Conservation (phyloP, 1,140 invertebrate species). For the Magallana ariakensis region DNA sequence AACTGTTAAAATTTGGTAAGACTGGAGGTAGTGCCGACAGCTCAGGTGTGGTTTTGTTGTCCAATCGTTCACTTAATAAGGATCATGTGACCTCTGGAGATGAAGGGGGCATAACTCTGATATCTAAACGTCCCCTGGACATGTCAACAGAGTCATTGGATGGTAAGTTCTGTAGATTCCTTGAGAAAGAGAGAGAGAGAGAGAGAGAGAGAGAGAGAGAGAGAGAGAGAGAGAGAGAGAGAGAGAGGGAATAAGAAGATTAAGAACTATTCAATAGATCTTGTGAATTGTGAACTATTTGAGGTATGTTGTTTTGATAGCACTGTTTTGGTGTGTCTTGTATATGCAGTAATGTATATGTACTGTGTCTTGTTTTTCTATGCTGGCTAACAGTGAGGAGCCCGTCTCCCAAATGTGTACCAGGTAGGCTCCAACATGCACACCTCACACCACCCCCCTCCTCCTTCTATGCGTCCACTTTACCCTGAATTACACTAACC, state of each 20-base stretch:
- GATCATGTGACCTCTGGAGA: slow-evolving; percentile 40
- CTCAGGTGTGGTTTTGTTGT: slow-evolving; percentile 67
- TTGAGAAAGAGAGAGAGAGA: neutral
- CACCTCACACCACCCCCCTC: neutral
- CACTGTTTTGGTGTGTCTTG: neutral
- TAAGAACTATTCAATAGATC: too few species aligned
- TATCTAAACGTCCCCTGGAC: slow-evolving; percentile 56
- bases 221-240: neutral
- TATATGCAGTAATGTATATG: slow-evolving; percentile 16
- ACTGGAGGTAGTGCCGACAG: slow-evolving; percentile 45
- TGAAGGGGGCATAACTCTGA: slow-evolving; percentile 50
- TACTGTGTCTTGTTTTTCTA: slow-evolving; percentile 13
- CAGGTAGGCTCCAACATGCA: slow-evolving; percentile 17
- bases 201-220: slow-evolving; percentile 12
- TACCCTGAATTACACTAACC: too few species aligned
- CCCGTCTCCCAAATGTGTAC: slow-evolving; percentile 6
- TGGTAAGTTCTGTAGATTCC: slow-evolving; percentile 52
- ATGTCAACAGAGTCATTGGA: slow-evolving; percentile 56
- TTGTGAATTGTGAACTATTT: neutral
- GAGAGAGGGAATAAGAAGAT: neutral
- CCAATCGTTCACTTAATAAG: slow-evolving; percentile 57
- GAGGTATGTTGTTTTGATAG: neutral
- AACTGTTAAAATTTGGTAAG: slow-evolving; percentile 67
- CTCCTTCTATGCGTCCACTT: neutral
- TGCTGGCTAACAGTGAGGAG: slow-evolving; percentile 34